A percentile compares a stretch with the other conserved stretches of the same genome.
Conservation (phyloP, 1,140 invertebrate species). For the Drosophila ficusphila region DNA sequence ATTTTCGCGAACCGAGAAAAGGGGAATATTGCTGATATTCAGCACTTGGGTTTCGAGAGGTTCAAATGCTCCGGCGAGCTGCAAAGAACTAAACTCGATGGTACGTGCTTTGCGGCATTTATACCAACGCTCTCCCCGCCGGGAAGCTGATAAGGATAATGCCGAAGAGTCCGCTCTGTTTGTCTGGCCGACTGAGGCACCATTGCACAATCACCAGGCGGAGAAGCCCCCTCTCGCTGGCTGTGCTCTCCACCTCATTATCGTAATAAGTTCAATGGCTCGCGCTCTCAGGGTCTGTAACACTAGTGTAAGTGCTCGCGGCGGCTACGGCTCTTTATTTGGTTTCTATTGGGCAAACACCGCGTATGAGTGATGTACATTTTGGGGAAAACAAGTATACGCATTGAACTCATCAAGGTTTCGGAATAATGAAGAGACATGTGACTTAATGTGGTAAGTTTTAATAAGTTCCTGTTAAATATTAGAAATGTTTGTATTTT, state of each 20-base stretch:
- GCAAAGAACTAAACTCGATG: constrained; percentile 69
- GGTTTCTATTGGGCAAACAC: constrained; percentile 1
- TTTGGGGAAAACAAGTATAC: not conserved
- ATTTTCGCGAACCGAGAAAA: not conserved
- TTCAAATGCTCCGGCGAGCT: constrained; percentile 60
- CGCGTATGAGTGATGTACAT: constrained; percentile 1
- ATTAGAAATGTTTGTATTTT: too few species aligned
- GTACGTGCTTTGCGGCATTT: constrained; percentile 64
- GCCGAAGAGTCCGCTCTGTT: not conserved
- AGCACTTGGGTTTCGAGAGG: constrained; percentile 7
- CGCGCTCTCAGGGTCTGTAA: constrained; percentile 37
- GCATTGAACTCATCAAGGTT: too few species aligned
- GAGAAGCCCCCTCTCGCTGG: constrained; percentile 5
- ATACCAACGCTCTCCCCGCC: constrained; percentile 38
- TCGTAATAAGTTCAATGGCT: constrained; percentile 57
- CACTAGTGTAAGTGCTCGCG: constrained; percentile 5
- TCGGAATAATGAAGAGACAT: too few species aligned
- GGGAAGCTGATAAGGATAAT: constrained; percentile 66
- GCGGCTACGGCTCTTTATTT: not conserved
- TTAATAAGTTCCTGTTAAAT: too few species aligned
- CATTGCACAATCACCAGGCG: constrained; percentile 30
- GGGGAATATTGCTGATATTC: not conserved
- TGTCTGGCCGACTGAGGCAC: constrained; percentile 11
- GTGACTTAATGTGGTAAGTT: too few species aligned
- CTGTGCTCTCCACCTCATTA: constrained; percentile 23